Evolutionary conservation across 2,113 vertebrate genomes (phyloP).

Genomic region (Catagonus wagneri): DNA sequence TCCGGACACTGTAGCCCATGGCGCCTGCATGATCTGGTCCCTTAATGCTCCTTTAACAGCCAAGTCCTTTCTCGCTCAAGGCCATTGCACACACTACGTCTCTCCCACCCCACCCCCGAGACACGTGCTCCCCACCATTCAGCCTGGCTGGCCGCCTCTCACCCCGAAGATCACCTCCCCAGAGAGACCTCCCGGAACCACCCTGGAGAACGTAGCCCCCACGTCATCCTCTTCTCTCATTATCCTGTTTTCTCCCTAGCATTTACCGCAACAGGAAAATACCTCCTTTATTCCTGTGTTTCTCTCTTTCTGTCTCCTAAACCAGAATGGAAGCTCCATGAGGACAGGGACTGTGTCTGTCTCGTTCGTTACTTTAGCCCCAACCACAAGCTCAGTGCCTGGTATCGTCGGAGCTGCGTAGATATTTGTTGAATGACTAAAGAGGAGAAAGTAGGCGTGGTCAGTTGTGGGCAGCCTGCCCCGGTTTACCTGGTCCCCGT

Average conservation of each 20-base stretch:
- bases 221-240: rapidly evolving
- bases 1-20: not conserved
- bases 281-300: not conserved
- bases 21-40: not conserved
- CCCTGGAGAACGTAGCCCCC: not conserved
- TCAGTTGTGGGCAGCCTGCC: not conserved
- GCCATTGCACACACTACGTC: too few species aligned
- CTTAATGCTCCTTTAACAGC: not conserved
- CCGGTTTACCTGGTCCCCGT: too few species aligned
- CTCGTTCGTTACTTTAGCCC: not conserved
- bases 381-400: not conserved
- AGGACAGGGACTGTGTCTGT: not conserved
- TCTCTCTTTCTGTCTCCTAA: not conserved
- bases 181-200: not conserved
- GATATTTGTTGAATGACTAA: not conserved
- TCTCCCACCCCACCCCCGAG: too few species aligned
- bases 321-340: not conserved
- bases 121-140: rapidly evolving
- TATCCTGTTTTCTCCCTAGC: not conserved
- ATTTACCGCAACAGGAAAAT: not conserved
- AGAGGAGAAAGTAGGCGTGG: not conserved
- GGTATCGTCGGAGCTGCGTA: rapidly evolving
- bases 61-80: not conserved
- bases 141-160: too few species aligned
- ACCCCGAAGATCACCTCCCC: too few species aligned